Percentiles rank a stretch among this genome's conserved stretches.
Conservation (phyloP, 2,888 invertebrate genomes). For the Dolichomitus sp. region DNA sequence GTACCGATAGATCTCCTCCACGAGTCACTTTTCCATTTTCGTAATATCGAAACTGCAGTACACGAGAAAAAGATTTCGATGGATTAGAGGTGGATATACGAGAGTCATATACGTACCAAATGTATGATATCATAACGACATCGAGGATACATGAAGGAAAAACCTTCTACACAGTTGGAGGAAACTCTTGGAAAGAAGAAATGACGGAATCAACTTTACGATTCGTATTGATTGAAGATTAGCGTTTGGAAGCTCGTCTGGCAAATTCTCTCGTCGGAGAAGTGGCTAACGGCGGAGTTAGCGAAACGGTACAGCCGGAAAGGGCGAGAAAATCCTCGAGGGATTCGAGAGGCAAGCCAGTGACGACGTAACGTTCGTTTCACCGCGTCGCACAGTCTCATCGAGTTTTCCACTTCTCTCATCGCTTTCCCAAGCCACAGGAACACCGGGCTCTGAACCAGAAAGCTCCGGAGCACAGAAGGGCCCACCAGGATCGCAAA, state of each 20-base stretch:
- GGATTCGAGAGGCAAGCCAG: constrained; percentile 60
- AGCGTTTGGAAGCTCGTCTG: constrained; percentile 3
- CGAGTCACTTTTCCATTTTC: constrained; percentile 63
- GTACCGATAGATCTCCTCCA: constrained; percentile 40
- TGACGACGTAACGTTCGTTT: constrained; percentile 27
- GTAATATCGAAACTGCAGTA: constrained; percentile 47
- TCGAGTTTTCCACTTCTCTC: constrained; percentile 22
- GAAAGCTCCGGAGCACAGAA: constrained; percentile 15
- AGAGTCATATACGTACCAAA: constrained; percentile 20
- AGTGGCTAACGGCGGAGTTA: constrained; percentile 69
- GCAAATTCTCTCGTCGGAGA: constrained; percentile 19
- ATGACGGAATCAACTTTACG: constrained; percentile 1
- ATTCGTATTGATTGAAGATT: constrained; percentile 40
- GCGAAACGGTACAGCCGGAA: constrained; percentile 69
- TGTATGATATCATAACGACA: constrained; percentile 3
- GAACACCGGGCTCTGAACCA: neutral
- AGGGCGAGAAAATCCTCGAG: constrained; percentile 69
- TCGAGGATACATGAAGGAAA: neutral
- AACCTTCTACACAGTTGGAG: neutral
- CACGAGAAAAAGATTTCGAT: constrained; percentile 16
- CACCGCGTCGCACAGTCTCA: constrained; percentile 26
- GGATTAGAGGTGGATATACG: constrained; percentile 15
- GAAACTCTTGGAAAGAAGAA: neutral
- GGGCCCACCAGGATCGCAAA: constrained; percentile 47
- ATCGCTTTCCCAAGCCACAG: constrained; percentile 19